Evolutionary conservation across 2,113 vertebrate genomes (phyloP).

Genomic region (Oreocharis arfaki): DNA sequence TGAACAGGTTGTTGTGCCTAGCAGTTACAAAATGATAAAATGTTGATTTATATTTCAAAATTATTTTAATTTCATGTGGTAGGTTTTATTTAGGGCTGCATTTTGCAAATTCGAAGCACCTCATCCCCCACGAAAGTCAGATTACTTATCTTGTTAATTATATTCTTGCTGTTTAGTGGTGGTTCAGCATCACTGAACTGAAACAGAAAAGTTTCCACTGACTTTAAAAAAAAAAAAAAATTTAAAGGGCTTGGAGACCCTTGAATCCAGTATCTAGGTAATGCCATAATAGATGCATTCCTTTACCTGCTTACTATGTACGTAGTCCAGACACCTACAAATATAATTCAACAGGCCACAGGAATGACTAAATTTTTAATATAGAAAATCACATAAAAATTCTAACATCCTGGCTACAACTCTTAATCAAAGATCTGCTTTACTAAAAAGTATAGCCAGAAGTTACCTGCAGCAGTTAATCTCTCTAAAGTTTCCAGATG

Average conservation of each 20-base stretch:
- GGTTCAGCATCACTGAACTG: constrained; percentile 9
- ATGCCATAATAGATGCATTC: constrained; percentile 11
- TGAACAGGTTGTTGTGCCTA: constrained; percentile 39
- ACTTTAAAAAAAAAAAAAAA: not conserved
- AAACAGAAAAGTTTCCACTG: constrained; percentile 13
- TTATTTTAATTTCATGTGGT: not conserved
- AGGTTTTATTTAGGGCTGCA: constrained; percentile 10
- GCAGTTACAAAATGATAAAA: constrained; percentile 38
- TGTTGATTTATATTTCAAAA: constrained; percentile 34
- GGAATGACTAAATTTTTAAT: not conserved
- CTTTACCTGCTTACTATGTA: not conserved
- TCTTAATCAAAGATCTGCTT: not conserved
- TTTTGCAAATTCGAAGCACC: constrained; percentile 13
- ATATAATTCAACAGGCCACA: not conserved
- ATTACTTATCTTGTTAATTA: not conserved
- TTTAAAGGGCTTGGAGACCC: not conserved
- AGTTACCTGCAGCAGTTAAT: not conserved
- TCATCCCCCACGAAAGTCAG: not conserved
- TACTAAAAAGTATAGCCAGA: not conserved
- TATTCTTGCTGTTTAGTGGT: not conserved
- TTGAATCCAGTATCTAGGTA: not conserved
- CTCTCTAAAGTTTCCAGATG: constrained; percentile 24
- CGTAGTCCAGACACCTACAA: not conserved
- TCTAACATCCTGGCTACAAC: not conserved
- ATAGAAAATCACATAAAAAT: not conserved